Percentiles rank a stretch among this genome's conserved stretches.
These are phyloP conservation scores for Lacanobia wlatinum DNA, from an alignment of 2,888 invertebrate species.

Conservation along the genomic window DNA sequence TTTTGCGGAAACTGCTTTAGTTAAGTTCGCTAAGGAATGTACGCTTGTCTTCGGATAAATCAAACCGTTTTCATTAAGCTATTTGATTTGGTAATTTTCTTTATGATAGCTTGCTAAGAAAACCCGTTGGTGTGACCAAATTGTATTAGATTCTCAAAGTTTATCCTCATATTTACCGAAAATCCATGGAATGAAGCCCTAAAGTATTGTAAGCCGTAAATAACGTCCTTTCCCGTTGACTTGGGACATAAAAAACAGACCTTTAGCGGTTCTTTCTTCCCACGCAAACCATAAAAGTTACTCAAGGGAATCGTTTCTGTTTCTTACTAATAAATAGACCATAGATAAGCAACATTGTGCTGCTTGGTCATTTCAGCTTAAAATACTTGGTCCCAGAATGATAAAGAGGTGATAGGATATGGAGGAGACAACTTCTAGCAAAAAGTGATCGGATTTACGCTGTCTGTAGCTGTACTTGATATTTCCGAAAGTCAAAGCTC, in stretches of 20 bases:
- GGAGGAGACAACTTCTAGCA: not conserved
- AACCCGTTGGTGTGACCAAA: not conserved
- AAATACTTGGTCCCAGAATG: not conserved
- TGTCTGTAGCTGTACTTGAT: not conserved
- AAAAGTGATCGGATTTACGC: not conserved
- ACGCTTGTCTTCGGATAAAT: not conserved
- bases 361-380: not conserved
- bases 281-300: constrained; percentile 46
- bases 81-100: not conserved
- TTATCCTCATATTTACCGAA: constrained; percentile 1
- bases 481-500: not conserved
- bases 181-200: constrained; percentile 16
- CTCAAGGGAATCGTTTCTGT: constrained; percentile 48
- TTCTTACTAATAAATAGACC: constrained; percentile 39
- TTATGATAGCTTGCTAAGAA: not conserved
- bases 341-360: constrained; percentile 16
- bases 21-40: not conserved
- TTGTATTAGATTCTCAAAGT: not conserved
- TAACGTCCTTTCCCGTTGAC: constrained; percentile 47
- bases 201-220: constrained; percentile 41
- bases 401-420: not conserved
- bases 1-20: constrained; percentile 24
- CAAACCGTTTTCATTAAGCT: not conserved
- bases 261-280: constrained; percentile 28
- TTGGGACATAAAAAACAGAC: constrained; percentile 37